phyloP scores from a whole-genome alignment of 2,888 invertebrate genomes.

The Mimachlamys varia region DNA sequence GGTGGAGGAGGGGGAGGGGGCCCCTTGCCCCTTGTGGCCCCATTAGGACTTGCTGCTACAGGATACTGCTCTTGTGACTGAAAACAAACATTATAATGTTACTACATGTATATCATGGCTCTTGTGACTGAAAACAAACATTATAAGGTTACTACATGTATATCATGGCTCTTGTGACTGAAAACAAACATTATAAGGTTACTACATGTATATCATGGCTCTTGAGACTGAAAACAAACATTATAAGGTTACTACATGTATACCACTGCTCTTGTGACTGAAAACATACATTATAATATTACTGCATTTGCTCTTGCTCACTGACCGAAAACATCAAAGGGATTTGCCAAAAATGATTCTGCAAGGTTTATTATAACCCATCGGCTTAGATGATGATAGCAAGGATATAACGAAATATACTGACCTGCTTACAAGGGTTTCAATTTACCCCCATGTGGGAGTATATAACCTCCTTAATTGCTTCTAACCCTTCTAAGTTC shows the following conservation, averaged over 20 bases:
- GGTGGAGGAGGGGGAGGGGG: conserved; percentile 52
- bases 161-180: not conserved
- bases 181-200: not conserved
- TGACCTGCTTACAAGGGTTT: too few relatives aligned
- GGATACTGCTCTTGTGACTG: conserved; percentile 41
- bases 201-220: too few relatives aligned
- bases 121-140: conserved; percentile 2
- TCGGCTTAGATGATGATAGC: too few relatives aligned
- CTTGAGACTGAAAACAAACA: not conserved
- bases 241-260: not conserved
- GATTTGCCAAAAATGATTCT: too few relatives aligned
- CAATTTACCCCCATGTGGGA: too few relatives aligned
- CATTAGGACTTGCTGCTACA: conserved; percentile 43
- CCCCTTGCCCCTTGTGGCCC: conserved; percentile 49
- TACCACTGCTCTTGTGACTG: not conserved
- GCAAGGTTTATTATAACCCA: too few relatives aligned
- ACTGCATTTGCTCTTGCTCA: too few relatives aligned
- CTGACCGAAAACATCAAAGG: too few relatives aligned
- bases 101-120: too few relatives aligned
- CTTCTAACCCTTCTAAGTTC: too few relatives aligned
- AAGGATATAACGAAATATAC: too few relatives aligned
- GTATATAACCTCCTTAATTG: too few relatives aligned
- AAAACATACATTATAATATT: not conserved
- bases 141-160: not conserved
- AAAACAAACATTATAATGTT: not conserved